phyloP scores from a whole-genome alignment of 23 tunicate genomes.

The Trididemnum miniatum region DNA sequence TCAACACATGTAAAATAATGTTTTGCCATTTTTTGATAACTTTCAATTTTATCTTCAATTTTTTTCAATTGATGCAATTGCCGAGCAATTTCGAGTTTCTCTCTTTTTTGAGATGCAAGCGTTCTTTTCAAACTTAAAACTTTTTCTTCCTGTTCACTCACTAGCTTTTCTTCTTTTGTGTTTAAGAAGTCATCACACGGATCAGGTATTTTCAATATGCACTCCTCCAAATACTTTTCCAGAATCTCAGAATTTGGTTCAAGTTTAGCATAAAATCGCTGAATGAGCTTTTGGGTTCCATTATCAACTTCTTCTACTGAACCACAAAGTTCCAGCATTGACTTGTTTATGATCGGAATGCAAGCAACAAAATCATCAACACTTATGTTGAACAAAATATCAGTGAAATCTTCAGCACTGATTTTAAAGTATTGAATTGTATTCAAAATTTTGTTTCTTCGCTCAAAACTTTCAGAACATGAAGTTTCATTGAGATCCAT shows the following conservation, averaged over 20 bases:
- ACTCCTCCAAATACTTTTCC: constrained; percentile 34
- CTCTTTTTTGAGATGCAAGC: not conserved
- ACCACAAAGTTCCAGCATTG: not conserved
- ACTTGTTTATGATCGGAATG: constrained; percentile 21
- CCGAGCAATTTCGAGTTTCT: not conserved
- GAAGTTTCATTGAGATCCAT: too few species aligned
- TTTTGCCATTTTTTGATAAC: not conserved
- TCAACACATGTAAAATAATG: not conserved
- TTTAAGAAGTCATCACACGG: too few species aligned
- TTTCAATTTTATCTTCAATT: not conserved
- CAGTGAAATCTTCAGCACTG: constrained; percentile 44
- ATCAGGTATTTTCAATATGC: constrained; percentile 28
- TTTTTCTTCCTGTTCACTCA: too few species aligned
- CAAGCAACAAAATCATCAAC: constrained; percentile 33
- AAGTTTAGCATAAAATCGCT: constrained; percentile 31
- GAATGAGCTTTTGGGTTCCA: constrained; percentile 13
- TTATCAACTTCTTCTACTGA: constrained; percentile 3
- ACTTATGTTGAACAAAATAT: constrained; percentile 36
- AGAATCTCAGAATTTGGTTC: constrained; percentile 41
- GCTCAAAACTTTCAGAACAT: too few species aligned
- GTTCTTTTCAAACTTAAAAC: too few species aligned
- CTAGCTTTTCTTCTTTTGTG: too few species aligned
- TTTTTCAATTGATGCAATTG: not conserved
- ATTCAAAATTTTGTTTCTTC: constrained; percentile 13
- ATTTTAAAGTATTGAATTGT: constrained; percentile 48